phyloP scores from a whole-genome alignment of 2,888 invertebrate genomes.

The Chymomyza procnemis region DNA sequence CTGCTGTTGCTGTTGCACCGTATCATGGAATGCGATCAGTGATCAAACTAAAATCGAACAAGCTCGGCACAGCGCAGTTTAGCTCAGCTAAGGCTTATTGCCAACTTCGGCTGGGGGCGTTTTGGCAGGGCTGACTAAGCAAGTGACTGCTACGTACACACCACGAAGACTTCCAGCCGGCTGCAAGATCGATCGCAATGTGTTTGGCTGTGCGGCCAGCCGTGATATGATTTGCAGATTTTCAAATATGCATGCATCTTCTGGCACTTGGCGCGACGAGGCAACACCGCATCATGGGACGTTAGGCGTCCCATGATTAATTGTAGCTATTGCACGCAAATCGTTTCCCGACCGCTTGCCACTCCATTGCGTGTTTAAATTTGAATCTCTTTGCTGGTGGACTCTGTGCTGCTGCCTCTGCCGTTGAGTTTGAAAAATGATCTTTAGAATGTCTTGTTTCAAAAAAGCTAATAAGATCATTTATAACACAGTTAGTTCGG shows the following conservation, averaged over 20 bases:
- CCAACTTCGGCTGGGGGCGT: constrained; percentile 54
- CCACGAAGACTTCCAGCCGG: constrained; percentile 32
- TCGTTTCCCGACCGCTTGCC: constrained; percentile 25
- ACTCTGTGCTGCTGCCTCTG: constrained; percentile 3
- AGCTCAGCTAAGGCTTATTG: constrained; percentile 6
- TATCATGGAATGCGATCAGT: constrained; percentile 68
- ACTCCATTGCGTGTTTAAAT: constrained; percentile 38
- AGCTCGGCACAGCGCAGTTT: constrained; percentile 31
- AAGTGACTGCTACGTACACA: constrained; percentile 42
- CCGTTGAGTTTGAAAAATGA: constrained; percentile 61
- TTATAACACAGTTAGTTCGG: constrained; percentile 71
- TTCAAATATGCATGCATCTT: constrained; percentile 64
- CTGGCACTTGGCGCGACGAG: constrained; percentile 19
- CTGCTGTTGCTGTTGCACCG: constrained; percentile 31
- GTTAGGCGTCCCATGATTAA: constrained; percentile 68
- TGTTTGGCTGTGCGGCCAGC: neutral
- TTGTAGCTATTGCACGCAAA: constrained; percentile 67
- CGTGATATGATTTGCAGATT: constrained; percentile 68
- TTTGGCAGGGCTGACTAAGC: constrained; percentile 66
- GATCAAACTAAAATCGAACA: constrained; percentile 63
- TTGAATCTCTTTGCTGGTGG: constrained; percentile 6
- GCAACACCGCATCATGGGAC: constrained; percentile 14
- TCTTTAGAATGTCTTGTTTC: constrained; percentile 71
- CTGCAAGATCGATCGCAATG: constrained; percentile 58
- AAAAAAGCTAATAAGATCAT: constrained; percentile 74